Conservation (phyloP, 1,140 invertebrate genomes). For the Vanessa atalanta region DNA sequence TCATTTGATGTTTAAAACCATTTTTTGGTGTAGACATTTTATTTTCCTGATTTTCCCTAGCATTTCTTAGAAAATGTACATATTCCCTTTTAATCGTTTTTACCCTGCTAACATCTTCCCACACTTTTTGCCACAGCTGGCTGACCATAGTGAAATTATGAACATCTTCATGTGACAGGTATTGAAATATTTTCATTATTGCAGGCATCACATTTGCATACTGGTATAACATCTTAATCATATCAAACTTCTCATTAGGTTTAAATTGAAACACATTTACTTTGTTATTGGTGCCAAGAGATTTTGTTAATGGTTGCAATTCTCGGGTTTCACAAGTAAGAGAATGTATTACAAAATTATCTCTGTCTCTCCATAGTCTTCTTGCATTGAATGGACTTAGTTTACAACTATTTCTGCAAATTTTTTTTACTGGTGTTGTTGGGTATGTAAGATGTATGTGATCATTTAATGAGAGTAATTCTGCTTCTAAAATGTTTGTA, state of each 20-base stretch:
- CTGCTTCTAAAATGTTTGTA: slow-evolving; percentile 27
- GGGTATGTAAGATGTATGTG: slow-evolving; percentile 54
- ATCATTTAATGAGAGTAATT: slow-evolving; percentile 33
- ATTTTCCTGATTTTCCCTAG: slow-evolving; percentile 69
- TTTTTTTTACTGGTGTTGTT: slow-evolving; percentile 68
- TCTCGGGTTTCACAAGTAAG: slow-evolving; percentile 62
- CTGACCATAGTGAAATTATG: slow-evolving; percentile 70
- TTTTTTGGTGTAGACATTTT: slow-evolving; percentile 45
- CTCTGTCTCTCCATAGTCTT: slow-evolving; percentile 46
- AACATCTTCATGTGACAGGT: slow-evolving; percentile 69
- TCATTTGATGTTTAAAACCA: slow-evolving; percentile 36
- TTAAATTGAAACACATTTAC: slow-evolving; percentile 47
- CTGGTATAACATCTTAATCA: slow-evolving; percentile 66
- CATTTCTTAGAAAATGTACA: slow-evolving; percentile 49
- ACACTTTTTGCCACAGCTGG: slow-evolving; percentile 60
- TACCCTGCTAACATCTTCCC: slow-evolving; percentile 53
- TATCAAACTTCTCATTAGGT: slow-evolving; percentile 71
- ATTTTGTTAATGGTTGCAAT: slow-evolving; percentile 45
- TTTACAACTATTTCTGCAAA: slow-evolving; percentile 59
- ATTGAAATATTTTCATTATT: slow-evolving; percentile 64
- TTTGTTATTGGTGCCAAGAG: slow-evolving; percentile 34
- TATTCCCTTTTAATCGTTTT: slow-evolving; percentile 52
- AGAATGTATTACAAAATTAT: slow-evolving; percentile 65
- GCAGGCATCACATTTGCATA: slow-evolving; percentile 52
- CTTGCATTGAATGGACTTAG: slow-evolving; percentile 50